Conservation (phyloP, 37 sponge, comb jelly and placozoan genomes). For the Hexactinellida sp. region DNA sequence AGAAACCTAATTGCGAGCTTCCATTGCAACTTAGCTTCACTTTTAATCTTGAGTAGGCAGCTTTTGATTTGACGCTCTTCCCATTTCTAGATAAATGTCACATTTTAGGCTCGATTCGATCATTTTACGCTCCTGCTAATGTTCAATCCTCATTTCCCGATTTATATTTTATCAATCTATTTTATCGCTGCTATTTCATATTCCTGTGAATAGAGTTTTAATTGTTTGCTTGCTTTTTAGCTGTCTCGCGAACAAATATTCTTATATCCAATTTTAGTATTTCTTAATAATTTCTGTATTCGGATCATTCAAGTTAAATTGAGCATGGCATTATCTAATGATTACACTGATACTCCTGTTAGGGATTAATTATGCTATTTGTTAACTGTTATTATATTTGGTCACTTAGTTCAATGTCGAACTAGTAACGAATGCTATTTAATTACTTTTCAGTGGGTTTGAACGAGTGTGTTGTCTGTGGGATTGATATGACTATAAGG, state of each 20-base stretch:
- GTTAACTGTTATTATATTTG: not conserved
- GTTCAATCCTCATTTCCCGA: not conserved
- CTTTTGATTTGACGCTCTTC: not conserved
- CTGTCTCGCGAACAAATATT: not conserved
- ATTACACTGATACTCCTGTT: not conserved
- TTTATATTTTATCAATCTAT: not conserved
- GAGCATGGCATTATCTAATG: not conserved
- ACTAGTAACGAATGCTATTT: not conserved
- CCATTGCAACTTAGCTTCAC: slow-evolving; percentile 5
- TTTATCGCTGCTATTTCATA: slow-evolving; percentile 17
- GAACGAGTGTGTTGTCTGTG: not conserved
- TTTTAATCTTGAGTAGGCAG: not conserved
- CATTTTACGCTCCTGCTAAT: not conserved
- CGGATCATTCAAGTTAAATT: slow-evolving; percentile 5
- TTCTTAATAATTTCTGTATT: not conserved
- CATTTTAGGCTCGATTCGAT: not conserved
- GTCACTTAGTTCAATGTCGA: slow-evolving; percentile 5
- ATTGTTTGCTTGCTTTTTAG: not conserved
- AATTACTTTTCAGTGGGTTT: not conserved
- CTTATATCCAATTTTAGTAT: not conserved
- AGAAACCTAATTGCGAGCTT: not conserved
- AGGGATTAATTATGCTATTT: not conserved
- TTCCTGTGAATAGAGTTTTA: not conserved
- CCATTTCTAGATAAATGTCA: not conserved
- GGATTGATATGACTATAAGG: not conserved